Conservation (phyloP, 1,140 invertebrate genomes). For the Mactra quadrangularis region DNA sequence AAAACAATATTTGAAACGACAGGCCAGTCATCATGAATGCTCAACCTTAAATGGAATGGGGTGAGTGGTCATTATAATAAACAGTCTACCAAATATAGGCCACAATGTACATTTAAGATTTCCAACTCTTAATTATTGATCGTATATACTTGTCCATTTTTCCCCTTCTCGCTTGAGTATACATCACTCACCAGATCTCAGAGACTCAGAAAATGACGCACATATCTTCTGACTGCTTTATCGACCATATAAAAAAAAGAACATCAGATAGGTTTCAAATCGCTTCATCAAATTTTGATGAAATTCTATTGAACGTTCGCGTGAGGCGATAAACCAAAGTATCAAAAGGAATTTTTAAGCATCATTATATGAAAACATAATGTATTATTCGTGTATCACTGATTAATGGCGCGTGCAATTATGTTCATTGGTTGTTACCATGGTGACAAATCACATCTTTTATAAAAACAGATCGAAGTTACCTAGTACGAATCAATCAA, state of each 20-base stretch:
- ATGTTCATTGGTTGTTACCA: constrained; percentile 36
- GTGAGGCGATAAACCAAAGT: constrained; percentile 40
- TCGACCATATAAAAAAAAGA: neutral
- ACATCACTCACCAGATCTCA: too few species aligned
- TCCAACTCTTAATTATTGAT: too few species aligned
- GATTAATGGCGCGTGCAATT: constrained; percentile 37
- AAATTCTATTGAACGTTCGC: constrained; percentile 27
- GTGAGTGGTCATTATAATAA: too few species aligned
- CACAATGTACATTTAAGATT: too few species aligned
- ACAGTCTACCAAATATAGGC: too few species aligned
- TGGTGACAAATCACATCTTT: constrained; percentile 17
- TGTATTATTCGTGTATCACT: constrained; percentile 49
- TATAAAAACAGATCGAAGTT: constrained; percentile 17
- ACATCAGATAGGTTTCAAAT: constrained; percentile 29
- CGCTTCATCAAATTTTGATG: constrained; percentile 51
- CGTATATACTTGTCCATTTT: too few species aligned
- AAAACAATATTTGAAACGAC: too few species aligned
- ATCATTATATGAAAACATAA: constrained; percentile 42
- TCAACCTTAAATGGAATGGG: too few species aligned
- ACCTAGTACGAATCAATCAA: neutral
- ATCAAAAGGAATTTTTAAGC: constrained; percentile 54
- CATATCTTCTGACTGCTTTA: neutral
- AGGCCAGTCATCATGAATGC: too few species aligned
- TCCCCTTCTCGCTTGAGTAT: too few species aligned
- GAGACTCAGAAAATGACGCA: too few species aligned